These are phyloP conservation scores for Sebastes hubbsi DNA, from an alignment of 2,797 vertebrate genomes.

Conservation along the genomic window DNA sequence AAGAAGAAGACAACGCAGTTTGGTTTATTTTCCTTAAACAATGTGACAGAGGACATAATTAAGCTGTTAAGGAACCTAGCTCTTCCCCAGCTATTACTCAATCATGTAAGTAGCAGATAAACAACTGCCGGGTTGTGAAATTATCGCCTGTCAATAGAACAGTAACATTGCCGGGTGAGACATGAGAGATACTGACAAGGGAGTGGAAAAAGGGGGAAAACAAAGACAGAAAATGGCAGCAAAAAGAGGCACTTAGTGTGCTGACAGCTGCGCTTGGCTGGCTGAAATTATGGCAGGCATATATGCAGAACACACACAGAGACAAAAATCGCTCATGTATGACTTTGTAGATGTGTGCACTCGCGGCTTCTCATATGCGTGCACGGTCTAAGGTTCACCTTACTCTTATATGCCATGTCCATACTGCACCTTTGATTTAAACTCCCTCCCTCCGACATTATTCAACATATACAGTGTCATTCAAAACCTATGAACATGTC, in stretches of 20 bases:
- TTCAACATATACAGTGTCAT: background rate
- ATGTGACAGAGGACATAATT: conserved; percentile 62
- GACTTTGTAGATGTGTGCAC: background rate
- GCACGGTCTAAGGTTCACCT: background rate
- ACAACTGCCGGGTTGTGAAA: conserved; percentile 57
- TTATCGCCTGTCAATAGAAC: conserved; percentile 61
- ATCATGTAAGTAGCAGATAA: conserved; percentile 57
- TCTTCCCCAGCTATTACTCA: conserved; percentile 51
- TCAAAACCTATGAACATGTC: conserved; percentile 4
- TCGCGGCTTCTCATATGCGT: background rate
- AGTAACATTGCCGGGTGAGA: conserved; percentile 29
- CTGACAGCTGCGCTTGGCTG: conserved; percentile 30
- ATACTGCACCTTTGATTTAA: background rate
- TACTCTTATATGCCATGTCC: background rate
- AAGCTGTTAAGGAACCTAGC: conserved; percentile 50
- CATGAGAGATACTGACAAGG: conserved; percentile 45
- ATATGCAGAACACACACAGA: conserved; percentile 1
- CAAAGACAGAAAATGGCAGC: conserved; percentile 15
- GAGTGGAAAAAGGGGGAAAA: conserved; percentile 8
- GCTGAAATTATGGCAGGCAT: background rate
- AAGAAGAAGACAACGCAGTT: conserved; percentile 14
- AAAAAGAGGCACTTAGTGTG: conserved; percentile 16
- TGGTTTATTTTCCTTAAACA: conserved; percentile 70
- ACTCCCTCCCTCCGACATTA: background rate
- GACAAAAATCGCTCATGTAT: background rate